Evolutionary conservation across 2,888 invertebrate genomes (phyloP), one percentile per base, ranked within the genome.

Genomic region (Diabrotica balteata): DNA sequence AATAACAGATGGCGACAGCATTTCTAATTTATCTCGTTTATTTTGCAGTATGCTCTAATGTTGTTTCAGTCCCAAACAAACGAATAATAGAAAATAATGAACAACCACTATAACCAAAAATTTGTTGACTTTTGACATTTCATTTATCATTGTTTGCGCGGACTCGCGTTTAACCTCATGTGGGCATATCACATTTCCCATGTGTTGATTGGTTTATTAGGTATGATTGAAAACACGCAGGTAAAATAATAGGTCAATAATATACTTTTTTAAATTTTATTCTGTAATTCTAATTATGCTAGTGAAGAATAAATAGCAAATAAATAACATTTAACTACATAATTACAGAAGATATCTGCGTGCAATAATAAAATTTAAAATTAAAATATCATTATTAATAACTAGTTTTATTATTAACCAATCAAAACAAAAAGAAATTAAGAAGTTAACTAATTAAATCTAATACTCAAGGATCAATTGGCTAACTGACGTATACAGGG

Each of bases 121-220:
- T 61, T 66, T 47, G 66, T 62, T 66, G 58, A 66, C 57, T 50
- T 47, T 32, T 59, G 66, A 57, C 66, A 50, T 62, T 66, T 52
- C 58, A 66, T 62, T 66, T 62, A 49, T 66, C 58, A 66, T 66
- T 66, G 66, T 66, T 61, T 65, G 54, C 17, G 49, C n/a, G 44
- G 59, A 46, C 54, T 59, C 50, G 53, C 54, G 59, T 54, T 43
- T 17, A 58, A 52, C 59, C 59, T 54, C 55, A 53, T 32, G 32
- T 32, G 32, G 32, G 4, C 32, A 32, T 32, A 32, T n/a, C 46
- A 22, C n/a, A 10, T 47, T 9, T 47, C 10, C 9, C 10, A 10
- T 47, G 47, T 47, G 47, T 9, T 47, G 8, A 10, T 47, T 47
- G 47, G 47, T 47, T 47, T 47, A 47, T 47, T 47, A 47, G 47